These are phyloP conservation scores for Acanthosepion esculentum DNA, from an alignment of 2,888 invertebrate species.

Conservation along the genomic window DNA sequence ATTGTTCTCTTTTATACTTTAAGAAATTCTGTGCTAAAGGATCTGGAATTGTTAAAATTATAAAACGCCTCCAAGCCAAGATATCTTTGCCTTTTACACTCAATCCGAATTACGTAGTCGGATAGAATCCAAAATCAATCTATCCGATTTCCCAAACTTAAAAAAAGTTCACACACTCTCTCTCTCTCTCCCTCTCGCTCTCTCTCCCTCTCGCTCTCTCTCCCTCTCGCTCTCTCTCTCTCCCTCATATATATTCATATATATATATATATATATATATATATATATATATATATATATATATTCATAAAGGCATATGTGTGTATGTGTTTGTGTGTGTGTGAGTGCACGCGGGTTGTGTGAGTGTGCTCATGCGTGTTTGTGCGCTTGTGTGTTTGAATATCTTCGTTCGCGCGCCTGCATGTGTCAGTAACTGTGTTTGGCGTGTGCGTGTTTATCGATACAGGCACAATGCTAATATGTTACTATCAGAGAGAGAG, in stretches of 20 bases:
- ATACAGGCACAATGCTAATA: no score
- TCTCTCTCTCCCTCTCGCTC: accelerated
- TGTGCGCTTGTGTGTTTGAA: no score
- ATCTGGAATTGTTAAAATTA: background rate
- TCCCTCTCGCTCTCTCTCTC: background rate
- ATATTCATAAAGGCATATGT: background rate
- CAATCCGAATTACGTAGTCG: background rate
- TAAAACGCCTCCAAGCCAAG: background rate
- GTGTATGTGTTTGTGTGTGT: background rate
- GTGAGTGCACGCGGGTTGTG: background rate
- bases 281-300: background rate
- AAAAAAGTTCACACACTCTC: background rate
- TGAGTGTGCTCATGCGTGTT: background rate
- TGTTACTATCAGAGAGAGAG: no score
- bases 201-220: background rate
- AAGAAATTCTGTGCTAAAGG: no score
- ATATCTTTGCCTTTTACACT: background rate
- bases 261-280: no score
- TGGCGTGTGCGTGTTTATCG: no score
- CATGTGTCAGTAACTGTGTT: no score
- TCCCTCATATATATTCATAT: background rate
- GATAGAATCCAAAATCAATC: background rate
- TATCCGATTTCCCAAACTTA: background rate
- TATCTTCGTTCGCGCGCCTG: no score
- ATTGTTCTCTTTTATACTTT: background rate